Conservation (phyloP, 2,888 invertebrate genomes). For the Plebejus anna region DNA sequence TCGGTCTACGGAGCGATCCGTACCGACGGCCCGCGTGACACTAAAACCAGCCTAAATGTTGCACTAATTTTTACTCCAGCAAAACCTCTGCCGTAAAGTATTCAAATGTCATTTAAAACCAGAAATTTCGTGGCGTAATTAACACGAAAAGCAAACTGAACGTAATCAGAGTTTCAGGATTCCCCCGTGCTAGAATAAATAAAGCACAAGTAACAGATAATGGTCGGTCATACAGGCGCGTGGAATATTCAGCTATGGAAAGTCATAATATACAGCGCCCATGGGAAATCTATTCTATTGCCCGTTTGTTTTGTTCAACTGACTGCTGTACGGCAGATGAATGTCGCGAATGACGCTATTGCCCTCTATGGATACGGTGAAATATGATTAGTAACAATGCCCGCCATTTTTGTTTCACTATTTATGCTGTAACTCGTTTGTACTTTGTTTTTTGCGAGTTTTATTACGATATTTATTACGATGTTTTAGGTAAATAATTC, state of each 20-base stretch:
- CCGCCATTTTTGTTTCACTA: not conserved
- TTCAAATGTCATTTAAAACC: constrained; percentile 23
- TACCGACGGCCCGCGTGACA: too few species aligned
- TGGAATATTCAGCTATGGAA: constrained; percentile 51
- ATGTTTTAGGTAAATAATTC: not conserved
- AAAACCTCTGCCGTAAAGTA: not conserved
- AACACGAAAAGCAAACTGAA: constrained; percentile 24
- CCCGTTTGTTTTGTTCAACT: constrained; percentile 66
- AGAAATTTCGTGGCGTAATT: constrained; percentile 19
- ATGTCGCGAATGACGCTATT: constrained; percentile 53
- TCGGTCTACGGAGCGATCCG: too few species aligned
- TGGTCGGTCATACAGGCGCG: constrained; percentile 28
- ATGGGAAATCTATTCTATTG: constrained; percentile 69
- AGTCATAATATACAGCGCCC: constrained; percentile 63
- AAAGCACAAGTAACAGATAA: constrained; percentile 27
- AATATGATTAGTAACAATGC: constrained; percentile 32
- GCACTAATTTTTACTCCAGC: not conserved
- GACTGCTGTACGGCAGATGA: constrained; percentile 53
- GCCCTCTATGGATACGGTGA: constrained; percentile 45
- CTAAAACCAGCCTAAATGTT: not conserved
- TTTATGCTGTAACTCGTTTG: not conserved
- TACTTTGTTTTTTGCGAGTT: not conserved
- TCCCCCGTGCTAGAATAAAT: constrained; percentile 27
- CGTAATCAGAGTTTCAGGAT: constrained; percentile 9
- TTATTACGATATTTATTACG: not conserved